Evolutionary conservation across 2,113 vertebrate genomes (phyloP).

Genomic region (Calidris pugnax): DNA sequence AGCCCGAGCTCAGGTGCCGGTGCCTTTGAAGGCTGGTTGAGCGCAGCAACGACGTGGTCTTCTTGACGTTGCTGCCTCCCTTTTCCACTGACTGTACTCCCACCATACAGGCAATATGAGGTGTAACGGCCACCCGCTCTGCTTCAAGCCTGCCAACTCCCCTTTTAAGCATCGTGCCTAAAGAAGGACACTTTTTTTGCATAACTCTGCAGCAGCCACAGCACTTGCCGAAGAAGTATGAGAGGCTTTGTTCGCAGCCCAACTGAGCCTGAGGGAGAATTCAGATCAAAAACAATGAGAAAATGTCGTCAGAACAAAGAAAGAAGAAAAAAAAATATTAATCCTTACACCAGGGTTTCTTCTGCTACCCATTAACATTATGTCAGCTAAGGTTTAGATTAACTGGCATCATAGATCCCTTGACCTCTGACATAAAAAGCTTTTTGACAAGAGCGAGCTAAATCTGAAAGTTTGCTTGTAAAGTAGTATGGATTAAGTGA

Average conservation of each 20-base stretch:
- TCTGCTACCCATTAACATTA: constrained; percentile 72
- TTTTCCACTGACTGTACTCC: not conserved
- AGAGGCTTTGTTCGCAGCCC: constrained; percentile 52
- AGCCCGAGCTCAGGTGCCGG: not conserved
- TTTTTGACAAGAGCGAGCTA: constrained; percentile 49
- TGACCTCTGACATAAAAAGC: constrained; percentile 59
- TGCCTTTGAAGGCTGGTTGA: not conserved
- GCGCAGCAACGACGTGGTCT: rapidly evolving
- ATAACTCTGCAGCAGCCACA: not conserved
- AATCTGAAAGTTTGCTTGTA: constrained; percentile 46
- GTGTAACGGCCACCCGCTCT: not conserved
- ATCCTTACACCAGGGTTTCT: constrained; percentile 68
- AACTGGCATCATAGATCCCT: constrained; percentile 53
- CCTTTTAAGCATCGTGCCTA: not conserved
- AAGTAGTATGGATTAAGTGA: constrained; percentile 35
- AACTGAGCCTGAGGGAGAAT: constrained; percentile 61
- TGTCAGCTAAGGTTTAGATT: constrained; percentile 73
- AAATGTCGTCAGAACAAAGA: constrained; percentile 63
- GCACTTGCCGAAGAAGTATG: constrained; percentile 25
- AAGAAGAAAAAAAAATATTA: constrained; percentile 48
- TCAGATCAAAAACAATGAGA: constrained; percentile 66
- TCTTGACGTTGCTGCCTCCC: not conserved
- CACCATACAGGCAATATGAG: rapidly evolving
- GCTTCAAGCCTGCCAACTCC: not conserved
- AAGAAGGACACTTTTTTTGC: not conserved